These are phyloP conservation scores for Otolemur garnettii DNA, from an alignment of 2,113 vertebrate genomes.

Conservation along the genomic window DNA sequence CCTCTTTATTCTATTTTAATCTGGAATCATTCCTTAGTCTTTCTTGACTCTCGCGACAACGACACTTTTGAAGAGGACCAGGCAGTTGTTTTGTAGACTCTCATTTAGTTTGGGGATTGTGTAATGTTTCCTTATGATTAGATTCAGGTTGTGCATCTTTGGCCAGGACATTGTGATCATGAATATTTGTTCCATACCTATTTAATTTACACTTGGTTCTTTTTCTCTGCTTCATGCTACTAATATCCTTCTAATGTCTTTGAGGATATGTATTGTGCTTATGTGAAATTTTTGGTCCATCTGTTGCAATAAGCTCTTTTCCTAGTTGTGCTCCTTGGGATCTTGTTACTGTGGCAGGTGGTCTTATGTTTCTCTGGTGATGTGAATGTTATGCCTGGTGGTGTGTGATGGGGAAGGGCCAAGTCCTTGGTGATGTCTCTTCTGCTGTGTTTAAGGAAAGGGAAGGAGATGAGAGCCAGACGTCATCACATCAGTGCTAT, in stretches of 20 bases:
- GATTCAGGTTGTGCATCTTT: neutral
- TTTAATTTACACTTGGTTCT: neutral
- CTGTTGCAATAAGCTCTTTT: neutral
- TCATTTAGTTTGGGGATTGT: neutral
- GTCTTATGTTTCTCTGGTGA: neutral
- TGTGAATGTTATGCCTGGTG: neutral
- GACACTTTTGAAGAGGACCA: neutral
- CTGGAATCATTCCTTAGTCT: neutral
- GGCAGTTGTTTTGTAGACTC: neutral
- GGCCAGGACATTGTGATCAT: neutral
- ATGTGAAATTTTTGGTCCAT: neutral
- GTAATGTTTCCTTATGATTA: neutral
- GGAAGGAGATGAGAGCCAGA: neutral
- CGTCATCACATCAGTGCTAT: neutral
- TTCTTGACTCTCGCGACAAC: neutral
- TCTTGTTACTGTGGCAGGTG: neutral
- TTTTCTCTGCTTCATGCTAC: neutral
- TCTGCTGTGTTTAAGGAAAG: neutral
- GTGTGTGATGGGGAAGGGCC: neutral
- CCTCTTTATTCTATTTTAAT: constrained; percentile 32
- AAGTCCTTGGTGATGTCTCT: neutral
- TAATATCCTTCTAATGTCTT: neutral
- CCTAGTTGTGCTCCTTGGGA: neutral
- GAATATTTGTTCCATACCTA: neutral
- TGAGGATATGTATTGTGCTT: neutral